Evolutionary conservation across 2,113 vertebrate species (phyloP), one percentile per base, ranked within the genome.

Genomic region (Lamprotornis superbus): DNA sequence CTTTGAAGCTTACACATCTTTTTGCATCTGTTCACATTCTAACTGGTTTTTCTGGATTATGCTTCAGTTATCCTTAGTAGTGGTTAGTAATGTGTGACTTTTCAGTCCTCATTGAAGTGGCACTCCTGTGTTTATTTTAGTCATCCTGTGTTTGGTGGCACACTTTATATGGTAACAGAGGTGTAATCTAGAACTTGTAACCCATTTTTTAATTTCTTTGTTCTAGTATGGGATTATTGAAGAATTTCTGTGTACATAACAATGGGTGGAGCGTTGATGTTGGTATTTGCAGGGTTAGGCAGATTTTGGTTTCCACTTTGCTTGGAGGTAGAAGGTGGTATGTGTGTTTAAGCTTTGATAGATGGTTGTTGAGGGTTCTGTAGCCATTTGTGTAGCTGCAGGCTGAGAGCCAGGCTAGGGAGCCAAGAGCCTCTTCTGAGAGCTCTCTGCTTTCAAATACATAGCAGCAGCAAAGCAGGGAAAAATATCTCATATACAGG

Each of bases 341-440:
- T 2, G 9, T 71, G 22, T 46, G 70, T 73, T 83, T 55, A 56
- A 78, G 52, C 25, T 77, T 53, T 10, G 20, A 2, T 28, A 15
- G 0, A 0, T 27, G 5, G 0, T 23, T 64, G 31, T 28, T n/a
- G 35, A 68, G 63, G 31, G 33, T 49, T 46, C 65, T n/a, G 15
- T 47, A 40, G 23, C 42, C 18, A 12, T 61, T 73, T 83, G 59
- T 21, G 37, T 85, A 37, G 31, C 65, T 79, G 42, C 30, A 68
- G 64, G 33, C 69, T n/a, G 39, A 50, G 39, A 47, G 53, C 23
- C 81, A 61, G 17, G 14, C 35, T 65, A 49, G 69, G 37, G 25
- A 79, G 22, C 33, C n/a, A 46, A 7, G 47, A 70, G 30, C 28
- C 10, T 75, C 27, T 24, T 70, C 49, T 2, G 2, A 68, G 33